Base-by-base conservation (phyloP, 2,113 vertebrate genomes). In the Ailurus styani region DNA sequence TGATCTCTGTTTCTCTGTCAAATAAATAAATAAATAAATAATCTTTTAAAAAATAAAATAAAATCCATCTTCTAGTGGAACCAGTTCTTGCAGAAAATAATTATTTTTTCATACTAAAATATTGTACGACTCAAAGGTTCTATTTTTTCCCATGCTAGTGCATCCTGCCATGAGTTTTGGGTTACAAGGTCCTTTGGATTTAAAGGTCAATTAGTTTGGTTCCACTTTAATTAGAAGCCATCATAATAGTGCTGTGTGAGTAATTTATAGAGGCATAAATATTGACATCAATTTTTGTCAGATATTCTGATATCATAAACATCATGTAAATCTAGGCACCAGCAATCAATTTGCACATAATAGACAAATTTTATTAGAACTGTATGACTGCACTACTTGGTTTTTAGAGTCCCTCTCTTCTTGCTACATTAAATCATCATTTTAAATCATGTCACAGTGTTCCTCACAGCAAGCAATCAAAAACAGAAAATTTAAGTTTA, bases 251-350 rank as follows among this genome's bases (percentile, higher is more conserved):
- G 90, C 84, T 60, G 31, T 78, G 23, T 21, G 21, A 96, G 93
- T 98, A 84, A 91, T 97, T 70, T 96, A 90, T 93, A 47, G 72
- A 52, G 81, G 55, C 95, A 86, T 89, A 93, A 68, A 79, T 97
- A 98, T 96, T 95, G 97, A 98, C 95, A 97, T 95, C 96, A 96
- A 97, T 97, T 97, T 98, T 98, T 97, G 86, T 83, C 96, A 88
- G 72, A 97, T 98, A 98, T 96, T 91, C 90, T 97, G 54, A 97
- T 98, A 98, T 96, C 92, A 97, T 97, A 97, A 98, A 98, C 97
- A 98, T 81, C 96, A 4, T 94, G 90, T 97, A 96, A 95, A 40
- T 96, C 92, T 66, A 85, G 42, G 93, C 37, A 84, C 78, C 15
- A 92, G 84, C 82, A 96, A 97, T 98, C 92, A 97, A 92, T 97